A percentile compares a stretch with the other conserved stretches of the same genome.
Evolutionary conservation across 2,797 vertebrate genomes (phyloP).

Genomic region (Danio jaintianensis): DNA sequence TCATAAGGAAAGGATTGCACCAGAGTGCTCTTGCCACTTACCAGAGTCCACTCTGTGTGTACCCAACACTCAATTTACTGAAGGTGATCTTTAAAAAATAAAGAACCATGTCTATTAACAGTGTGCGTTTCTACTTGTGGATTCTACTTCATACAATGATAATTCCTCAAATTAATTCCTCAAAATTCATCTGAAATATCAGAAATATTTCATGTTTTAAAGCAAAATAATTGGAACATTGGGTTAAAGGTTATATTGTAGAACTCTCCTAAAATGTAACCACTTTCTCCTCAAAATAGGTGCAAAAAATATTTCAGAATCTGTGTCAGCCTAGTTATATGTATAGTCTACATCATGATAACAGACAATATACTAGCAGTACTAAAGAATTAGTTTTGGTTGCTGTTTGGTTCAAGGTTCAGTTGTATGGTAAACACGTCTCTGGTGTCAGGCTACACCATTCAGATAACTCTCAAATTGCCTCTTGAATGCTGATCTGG

Average conservation of each 20-base stretch:
- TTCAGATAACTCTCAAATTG: slow-evolving; percentile 22
- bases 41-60: slow-evolving; percentile 26
- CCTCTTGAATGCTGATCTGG: slow-evolving; percentile 9
- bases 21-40: slow-evolving; percentile 69
- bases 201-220: neutral
- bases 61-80: neutral
- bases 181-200: neutral
- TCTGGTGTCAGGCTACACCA: slow-evolving; percentile 2
- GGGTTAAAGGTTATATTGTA: no score
- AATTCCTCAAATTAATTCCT: neutral
- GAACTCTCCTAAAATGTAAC: neutral
- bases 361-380: neutral
- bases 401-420: slow-evolving; percentile 8
- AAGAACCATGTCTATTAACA: neutral
- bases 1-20: slow-evolving; percentile 95
- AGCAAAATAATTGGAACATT: neutral
- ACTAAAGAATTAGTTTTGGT: neutral
- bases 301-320: neutral
- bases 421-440: slow-evolving; percentile 2
- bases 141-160: neutral
- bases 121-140: neutral
- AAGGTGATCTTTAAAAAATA: neutral
- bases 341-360: neutral
- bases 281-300: neutral
- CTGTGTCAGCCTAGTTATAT: neutral